Conservation (phyloP, 2,113 vertebrate genomes). For the Microcebus tavaratra region DNA sequence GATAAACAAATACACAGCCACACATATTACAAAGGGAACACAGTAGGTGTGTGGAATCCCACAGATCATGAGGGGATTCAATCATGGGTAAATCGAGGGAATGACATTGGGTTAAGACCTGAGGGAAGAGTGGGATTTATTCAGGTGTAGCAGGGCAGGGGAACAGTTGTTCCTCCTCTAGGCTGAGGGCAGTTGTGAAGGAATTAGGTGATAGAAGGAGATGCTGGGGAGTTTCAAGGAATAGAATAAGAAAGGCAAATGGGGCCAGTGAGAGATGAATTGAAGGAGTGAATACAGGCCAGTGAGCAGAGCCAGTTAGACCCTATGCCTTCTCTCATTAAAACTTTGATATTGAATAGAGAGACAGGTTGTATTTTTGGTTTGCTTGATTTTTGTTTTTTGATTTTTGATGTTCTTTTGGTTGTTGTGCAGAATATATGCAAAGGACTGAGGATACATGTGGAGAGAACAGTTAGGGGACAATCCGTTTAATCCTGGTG, state of each 20-base stretch:
- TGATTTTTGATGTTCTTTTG: neutral
- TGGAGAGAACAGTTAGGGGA: neutral
- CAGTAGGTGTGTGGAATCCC: neutral
- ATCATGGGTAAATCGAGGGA: neutral
- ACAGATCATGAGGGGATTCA: neutral
- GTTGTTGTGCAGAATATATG: neutral
- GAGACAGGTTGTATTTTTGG: neutral
- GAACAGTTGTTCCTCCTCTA: no score
- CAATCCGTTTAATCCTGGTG: neutral
- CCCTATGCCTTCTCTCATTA: neutral
- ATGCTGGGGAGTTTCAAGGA: neutral
- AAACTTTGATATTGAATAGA: neutral
- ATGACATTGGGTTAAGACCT: accelerated
- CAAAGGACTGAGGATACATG: neutral
- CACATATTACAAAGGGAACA: neutral
- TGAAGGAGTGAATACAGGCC: accelerated
- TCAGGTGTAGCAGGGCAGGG: accelerated
- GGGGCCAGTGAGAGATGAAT: neutral
- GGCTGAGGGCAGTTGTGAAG: neutral
- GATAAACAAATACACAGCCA: neutral
- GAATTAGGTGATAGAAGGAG: accelerated
- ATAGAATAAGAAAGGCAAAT: neutral
- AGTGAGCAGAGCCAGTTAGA: accelerated
- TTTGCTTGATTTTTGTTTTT: neutral
- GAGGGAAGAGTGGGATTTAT: neutral